Evolutionary conservation across 2,888 invertebrate species (phyloP), one percentile per base, ranked within the genome.

Genomic region (Lacanobia oleracea): DNA sequence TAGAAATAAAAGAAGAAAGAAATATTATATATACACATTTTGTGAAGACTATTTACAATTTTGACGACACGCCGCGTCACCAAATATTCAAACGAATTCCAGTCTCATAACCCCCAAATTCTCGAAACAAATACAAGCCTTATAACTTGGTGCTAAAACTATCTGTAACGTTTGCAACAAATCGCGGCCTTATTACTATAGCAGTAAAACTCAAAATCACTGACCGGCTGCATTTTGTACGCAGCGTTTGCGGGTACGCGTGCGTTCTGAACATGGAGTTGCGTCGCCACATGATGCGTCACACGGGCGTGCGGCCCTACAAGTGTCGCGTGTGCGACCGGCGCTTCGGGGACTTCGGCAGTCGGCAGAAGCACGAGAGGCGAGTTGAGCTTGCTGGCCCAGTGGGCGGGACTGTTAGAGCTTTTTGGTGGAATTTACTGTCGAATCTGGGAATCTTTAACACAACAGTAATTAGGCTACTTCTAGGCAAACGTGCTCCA

Each of bases 281-380:
- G 63, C 91, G 91, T 27, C 94, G 96, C 0, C 95, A 96, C 86
- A 95, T 95, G 95, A 92, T 95, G 91, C 92, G 95, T 0, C 95
- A 96, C 87, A 96, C 95, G 23, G 95, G 95, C 69, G 92, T 93
- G 72, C 90, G 94, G 0, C 95, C 95, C 0, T 95, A 95, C 93
- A 94, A 95, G 91, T 96, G 95, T 73, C 90, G 95, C 40, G 92
- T 95, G 37, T 95, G 95, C 78, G 95, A 95, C 79, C 87, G 95
- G 0, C 92, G 94, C 53, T 95, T 95, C 84, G 94, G 95, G 0
- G 95, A 96, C 91, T 95, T 94, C 84, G 95, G 95, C 82, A 94
- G 93, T 73, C 88, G 95, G 50, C 95, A 95, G 90, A 96, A 96
- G 73, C 95, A 96, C 75, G 95, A 96, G 86, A 94, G 95, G 95